Conservation (phyloP, 1,140 invertebrate genomes). For the Eriocheir sinensis region DNA sequence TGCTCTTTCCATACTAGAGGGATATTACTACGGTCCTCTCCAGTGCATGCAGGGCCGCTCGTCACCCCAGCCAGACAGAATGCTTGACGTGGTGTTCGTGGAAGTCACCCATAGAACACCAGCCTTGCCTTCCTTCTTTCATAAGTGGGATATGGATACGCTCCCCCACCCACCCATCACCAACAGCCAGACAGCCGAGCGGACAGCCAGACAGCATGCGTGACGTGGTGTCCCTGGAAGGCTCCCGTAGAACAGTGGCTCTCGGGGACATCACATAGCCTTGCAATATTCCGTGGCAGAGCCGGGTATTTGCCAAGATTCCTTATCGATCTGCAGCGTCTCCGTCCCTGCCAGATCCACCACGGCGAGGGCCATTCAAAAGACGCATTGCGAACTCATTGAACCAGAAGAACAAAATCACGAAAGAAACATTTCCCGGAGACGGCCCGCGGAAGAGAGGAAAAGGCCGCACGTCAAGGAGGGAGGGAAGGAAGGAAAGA, state of each 20-base stretch:
- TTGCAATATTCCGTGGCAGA: background rate
- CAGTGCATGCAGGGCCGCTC: no score
- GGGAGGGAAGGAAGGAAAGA: no score
- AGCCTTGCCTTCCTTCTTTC: background rate
- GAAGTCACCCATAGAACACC: background rate
- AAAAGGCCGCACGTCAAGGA: background rate
- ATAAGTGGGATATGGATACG: no score
- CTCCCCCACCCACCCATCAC: no score
- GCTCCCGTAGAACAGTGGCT: no score
- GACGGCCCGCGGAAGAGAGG: background rate
- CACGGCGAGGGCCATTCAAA: background rate
- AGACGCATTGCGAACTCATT: constrained; percentile 12
- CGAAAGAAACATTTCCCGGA: background rate
- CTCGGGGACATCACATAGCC: background rate
- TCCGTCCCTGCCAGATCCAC: background rate
- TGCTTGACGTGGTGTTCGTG: background rate
- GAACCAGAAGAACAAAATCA: background rate
- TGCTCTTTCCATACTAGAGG: no score
- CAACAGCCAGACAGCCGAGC: no score
- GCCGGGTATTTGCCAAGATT: constrained; percentile 3
- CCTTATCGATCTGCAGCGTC: background rate
- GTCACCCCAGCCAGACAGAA: background rate
- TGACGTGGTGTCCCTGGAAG: no score
- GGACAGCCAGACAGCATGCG: no score
- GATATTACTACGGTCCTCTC: no score